Evolutionary conservation across 1,140 invertebrate genomes (phyloP), one percentile per base, ranked within the genome.

Genomic region (Philotrypesis tridentata): DNA sequence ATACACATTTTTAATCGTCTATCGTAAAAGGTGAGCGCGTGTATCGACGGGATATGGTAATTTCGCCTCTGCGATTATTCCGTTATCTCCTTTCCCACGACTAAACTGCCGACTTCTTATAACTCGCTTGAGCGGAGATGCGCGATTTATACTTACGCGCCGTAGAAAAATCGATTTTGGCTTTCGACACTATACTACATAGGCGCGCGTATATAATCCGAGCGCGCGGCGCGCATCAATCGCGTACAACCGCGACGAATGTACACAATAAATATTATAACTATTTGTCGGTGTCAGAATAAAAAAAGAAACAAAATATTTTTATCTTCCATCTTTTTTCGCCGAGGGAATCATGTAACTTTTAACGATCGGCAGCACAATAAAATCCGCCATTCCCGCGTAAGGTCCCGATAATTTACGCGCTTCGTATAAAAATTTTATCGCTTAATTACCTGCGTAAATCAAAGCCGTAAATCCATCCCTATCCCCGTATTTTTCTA

Each of bases 381-480:
- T 65, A 65, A 65, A 65, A 65, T 65, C 27, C 63, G 14, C 63
- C 23, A 65, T 29, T 65, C 63, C 27, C 1, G 27, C 63, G 27
- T 43, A n/a, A 37, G 9, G n/a, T 25, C n/a, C 48, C 17, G 25
- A 61, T 80, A 65, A 73, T 80, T 80, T 73, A 80, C 70, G 8
- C 40, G 21, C 43, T 21, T 23, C 77, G 27, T 73, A 37, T 76
- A 71, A 80, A 63, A 80, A 72, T 72, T 60, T 60, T 70, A 72
- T 63, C 68, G 61, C n/a, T 73, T 80, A 80, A 73, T 63, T 65
- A 65, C 25, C 0, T 8, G 21, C 71, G 40, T 80, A 80, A 80
- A 80, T 73, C 70, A 72, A 55, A n/a, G 23, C 31, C 48, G n/a
- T 79, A 70, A 79, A 79, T 79, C 68, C 14, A 79, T 25, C 29